Evolutionary conservation across 2,797 vertebrate genomes (phyloP), one percentile per base, ranked within the genome.

Genomic region (Bucorvus abyssinicus): DNA sequence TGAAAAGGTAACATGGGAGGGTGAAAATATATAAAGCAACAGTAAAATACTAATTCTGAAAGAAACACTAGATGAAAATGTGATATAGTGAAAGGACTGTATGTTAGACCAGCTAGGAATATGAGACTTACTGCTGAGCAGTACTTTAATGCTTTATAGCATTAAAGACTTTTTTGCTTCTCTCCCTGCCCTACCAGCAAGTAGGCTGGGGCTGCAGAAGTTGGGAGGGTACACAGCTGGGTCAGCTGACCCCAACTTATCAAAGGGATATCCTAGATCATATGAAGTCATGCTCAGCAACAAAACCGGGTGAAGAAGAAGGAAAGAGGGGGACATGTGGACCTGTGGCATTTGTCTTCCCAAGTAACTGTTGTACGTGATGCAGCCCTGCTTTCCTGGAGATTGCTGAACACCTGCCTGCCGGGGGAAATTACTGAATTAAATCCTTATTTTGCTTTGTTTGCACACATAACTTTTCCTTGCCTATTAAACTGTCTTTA

Each of bases 271-370:
- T 23, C 16, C 21, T 27, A 36, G 14, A 14, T 18, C 29, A 18
- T 50, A 29, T 21, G 21, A 8, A 7, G 6, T 22, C 21, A 24
- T 44, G 19, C 3, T 91, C 12, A 56, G 8, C 55, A 77, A 24
- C 49, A 27, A 36, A 87, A 10, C 26, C 50, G 7, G 6, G 7
- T 26, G 8, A 47, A 71, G 23, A 65, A 27, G 11, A 67, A 38
- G 10, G 22, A 11, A 27, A 6, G 9, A 3, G 5, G 1, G 6
- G 4, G 29, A 22, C 9, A 8, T 45, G 45, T 15, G 15, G 4
- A 84, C 6, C 5, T 7, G 29, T 10, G 11, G 7, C 5, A 7
- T 56, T 65, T 82, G 9, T 27, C 14, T 89, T 81, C 44, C 49
- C 44, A 32, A 49, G 27, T 18, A 52, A 21, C 4, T 4, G 6